Percentiles rank a stretch among this genome's conserved stretches.
These are phyloP conservation scores for Dryobotodes eremita DNA, from an alignment of 2,888 invertebrate genomes.

Conservation along the genomic window DNA sequence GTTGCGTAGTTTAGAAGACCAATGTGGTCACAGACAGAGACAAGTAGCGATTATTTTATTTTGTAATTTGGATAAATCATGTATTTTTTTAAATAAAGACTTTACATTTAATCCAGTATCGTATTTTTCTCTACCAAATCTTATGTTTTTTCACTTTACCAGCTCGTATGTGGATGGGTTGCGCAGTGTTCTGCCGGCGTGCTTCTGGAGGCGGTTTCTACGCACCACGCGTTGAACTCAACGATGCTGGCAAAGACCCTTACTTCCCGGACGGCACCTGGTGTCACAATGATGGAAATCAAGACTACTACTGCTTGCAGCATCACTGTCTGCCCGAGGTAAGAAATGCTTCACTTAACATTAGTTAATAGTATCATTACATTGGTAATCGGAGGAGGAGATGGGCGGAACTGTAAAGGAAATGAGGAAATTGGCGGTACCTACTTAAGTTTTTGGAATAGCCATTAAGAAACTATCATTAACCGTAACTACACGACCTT, in stretches of 20 bases:
- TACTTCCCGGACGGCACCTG: constrained; percentile 96
- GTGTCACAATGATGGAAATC: constrained; percentile 93
- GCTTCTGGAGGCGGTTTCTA: constrained; percentile 93
- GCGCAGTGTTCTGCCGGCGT: constrained; percentile 94
- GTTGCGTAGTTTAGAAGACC: too few relatives aligned
- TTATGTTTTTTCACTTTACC: constrained; percentile 15
- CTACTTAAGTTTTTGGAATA: not conserved
- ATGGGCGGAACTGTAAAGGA: not conserved
- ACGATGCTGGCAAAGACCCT: constrained; percentile 93
- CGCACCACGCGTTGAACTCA: constrained; percentile 94
- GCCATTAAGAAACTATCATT: not conserved
- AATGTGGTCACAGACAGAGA: too few relatives aligned
- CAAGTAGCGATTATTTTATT: too few relatives aligned
- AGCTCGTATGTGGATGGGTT: constrained; percentile 94
- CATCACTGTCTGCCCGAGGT: constrained; percentile 95
- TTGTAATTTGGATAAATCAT: too few relatives aligned
- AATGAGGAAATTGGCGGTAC: too few relatives aligned
- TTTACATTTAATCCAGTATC: too few relatives aligned
- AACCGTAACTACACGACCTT: not conserved
- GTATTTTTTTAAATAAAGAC: too few relatives aligned
- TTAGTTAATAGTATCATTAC: not conserved
- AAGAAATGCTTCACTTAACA: constrained; percentile 26
- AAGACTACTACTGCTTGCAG: constrained; percentile 93
- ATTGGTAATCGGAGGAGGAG: not conserved
- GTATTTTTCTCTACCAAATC: constrained; percentile 2